Evolutionary conservation across 2,113 vertebrate genomes (phyloP).

Genomic region (Aptenodytes patagonicus): DNA sequence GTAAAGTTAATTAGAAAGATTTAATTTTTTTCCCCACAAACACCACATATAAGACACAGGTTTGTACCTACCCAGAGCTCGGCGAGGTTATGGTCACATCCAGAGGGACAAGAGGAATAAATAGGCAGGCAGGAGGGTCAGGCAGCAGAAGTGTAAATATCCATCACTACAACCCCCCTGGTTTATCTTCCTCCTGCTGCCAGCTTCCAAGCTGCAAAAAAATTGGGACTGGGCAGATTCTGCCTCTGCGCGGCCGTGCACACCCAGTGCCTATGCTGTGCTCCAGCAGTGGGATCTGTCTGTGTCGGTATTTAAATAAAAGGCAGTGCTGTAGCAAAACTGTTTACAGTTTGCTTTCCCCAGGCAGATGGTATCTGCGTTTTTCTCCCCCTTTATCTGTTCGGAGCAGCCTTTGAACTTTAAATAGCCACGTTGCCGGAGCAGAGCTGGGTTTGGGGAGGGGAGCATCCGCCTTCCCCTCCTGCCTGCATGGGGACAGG

Average conservation of each 20-base stretch:
- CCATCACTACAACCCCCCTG: not conserved
- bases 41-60: not conserved
- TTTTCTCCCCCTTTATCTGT: constrained; percentile 31
- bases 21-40: not conserved
- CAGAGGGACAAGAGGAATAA: constrained; percentile 29
- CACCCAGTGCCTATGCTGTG: not conserved
- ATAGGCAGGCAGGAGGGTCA: not conserved
- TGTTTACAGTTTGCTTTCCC: constrained; percentile 23
- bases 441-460: not conserved
- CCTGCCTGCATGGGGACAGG: accelerated
- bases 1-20: not conserved
- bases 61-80: not conserved
- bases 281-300: not conserved
- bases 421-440: not conserved
- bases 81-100: not conserved
- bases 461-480: not conserved
- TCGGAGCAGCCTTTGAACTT: constrained; percentile 44
- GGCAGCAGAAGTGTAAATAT: constrained; percentile 23
- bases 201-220: not conserved
- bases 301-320: not conserved
- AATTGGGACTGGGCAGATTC: not conserved
- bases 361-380: not conserved
- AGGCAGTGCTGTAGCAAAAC: not conserved
- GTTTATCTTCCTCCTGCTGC: not conserved
- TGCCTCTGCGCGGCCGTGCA: accelerated